Evolutionary conservation across 2,113 vertebrate genomes (phyloP).

Genomic region (Brachionichthys hirsutus): DNA sequence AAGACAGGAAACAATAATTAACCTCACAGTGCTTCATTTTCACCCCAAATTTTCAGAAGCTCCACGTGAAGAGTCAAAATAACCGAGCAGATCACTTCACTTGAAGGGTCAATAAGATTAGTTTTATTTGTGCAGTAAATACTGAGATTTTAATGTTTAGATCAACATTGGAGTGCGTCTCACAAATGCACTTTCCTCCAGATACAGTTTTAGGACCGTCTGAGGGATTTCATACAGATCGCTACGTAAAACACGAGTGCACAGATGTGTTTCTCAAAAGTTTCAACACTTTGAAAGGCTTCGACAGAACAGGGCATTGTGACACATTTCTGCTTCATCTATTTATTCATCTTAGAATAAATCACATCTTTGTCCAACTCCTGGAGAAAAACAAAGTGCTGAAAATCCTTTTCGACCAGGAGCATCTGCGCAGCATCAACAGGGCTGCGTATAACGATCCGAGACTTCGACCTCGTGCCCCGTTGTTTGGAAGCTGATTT

Average conservation of each 20-base stretch:
- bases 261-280: neutral
- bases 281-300: constrained; percentile 25
- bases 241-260: constrained; percentile 26
- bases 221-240: constrained; percentile 28
- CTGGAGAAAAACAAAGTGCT: constrained; percentile 57
- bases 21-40: no score
- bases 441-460: constrained; percentile 25
- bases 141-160: constrained; percentile 15
- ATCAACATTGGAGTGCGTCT: neutral
- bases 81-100: neutral
- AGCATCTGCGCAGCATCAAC: constrained; percentile 54
- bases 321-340: constrained; percentile 22
- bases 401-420: constrained; percentile 37
- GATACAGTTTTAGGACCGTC: constrained; percentile 17
- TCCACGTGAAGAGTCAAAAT: neutral
- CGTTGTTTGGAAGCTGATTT: constrained; percentile 47
- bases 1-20: no score
- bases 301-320: constrained; percentile 10
- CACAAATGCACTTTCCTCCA: constrained; percentile 6
- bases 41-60: no score
- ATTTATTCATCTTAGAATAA: constrained; percentile 38
- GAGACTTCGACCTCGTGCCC: constrained; percentile 1
- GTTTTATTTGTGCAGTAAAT: constrained; percentile 19
- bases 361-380: constrained; percentile 38
- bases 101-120: neutral